phyloP scores from a whole-genome alignment of 2,797 vertebrate species.

The Tinamus major region DNA sequence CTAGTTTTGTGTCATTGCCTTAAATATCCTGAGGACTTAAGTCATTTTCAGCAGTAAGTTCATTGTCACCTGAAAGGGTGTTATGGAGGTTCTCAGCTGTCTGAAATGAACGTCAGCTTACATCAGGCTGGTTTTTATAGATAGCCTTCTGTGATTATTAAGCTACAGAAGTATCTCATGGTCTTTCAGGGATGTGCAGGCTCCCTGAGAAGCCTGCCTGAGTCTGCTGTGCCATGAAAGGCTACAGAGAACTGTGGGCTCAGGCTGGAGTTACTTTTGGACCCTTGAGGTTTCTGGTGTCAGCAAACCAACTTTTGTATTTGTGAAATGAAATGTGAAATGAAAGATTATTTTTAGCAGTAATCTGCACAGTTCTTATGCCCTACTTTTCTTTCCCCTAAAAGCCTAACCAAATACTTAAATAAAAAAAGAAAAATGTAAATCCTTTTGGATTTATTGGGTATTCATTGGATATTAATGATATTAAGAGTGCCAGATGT shows the following conservation, averaged over 20 bases:
- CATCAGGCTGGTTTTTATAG: not conserved
- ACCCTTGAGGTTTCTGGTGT: not conserved
- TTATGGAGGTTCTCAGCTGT: not conserved
- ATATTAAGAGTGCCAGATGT: not conserved
- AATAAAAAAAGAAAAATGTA: not conserved
- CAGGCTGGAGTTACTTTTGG: not conserved
- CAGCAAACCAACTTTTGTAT: not conserved
- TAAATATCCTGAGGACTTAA: not conserved
- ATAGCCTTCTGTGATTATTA: not conserved
- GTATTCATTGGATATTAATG: not conserved
- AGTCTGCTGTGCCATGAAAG: not conserved
- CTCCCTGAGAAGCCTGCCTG: not conserved
- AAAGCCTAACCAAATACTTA: not conserved
- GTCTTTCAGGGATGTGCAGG: fast-evolving
- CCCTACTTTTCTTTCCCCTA: not conserved
- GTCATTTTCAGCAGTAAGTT: not conserved
- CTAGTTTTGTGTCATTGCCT: not conserved
- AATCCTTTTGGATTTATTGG: not conserved
- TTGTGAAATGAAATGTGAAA: not conserved
- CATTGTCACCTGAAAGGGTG: not conserved
- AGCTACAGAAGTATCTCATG: not conserved
- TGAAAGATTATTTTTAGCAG: not conserved
- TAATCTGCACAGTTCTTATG: not conserved
- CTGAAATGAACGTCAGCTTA: not conserved
- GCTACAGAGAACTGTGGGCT: not conserved